These are phyloP conservation scores for Parasteatoda tepidariorum DNA, from an alignment of 1,140 invertebrate species.

Conservation along the genomic window DNA sequence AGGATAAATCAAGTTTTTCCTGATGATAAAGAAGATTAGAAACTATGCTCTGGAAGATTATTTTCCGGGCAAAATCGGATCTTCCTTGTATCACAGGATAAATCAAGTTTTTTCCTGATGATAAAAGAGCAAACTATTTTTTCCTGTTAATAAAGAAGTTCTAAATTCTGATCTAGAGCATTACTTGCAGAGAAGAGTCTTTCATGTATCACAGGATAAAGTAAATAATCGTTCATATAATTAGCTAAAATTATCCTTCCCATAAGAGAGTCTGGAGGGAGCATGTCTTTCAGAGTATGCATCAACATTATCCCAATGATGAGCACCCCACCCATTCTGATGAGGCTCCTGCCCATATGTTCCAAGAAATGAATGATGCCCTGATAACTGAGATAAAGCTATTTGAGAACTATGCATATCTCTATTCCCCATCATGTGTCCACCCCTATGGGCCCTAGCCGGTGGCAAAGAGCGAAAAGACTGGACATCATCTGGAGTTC, in stretches of 20 bases:
- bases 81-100: no score
- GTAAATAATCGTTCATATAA: no score
- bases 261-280: conserved; percentile 51
- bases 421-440: conserved; percentile 8
- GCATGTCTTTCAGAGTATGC: conserved; percentile 55
- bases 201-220: no score
- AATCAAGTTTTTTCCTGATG: no score
- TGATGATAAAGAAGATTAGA: no score
- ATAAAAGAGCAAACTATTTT: no score
- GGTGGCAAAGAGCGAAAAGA: conserved; percentile 56
- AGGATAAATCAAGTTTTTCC: no score
- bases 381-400: conserved; percentile 54
- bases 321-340: conserved; percentile 33
- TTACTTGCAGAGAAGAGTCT: no score
- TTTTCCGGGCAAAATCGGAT: no score
- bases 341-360: conserved; percentile 7
- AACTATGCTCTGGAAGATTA: no score
- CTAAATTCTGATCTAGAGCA: no score
- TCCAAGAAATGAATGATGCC: conserved; percentile 55
- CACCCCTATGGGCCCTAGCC: conserved; percentile 6
- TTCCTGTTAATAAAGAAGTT: no score
- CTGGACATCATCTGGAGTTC: conserved; percentile 61
- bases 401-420: conserved; percentile 56
- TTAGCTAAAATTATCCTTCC: conserved; percentile 50
- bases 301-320: conserved; percentile 48